Base-by-base conservation (phyloP, 2,797 vertebrate species). In the Enteromius unitaeniatus region DNA sequence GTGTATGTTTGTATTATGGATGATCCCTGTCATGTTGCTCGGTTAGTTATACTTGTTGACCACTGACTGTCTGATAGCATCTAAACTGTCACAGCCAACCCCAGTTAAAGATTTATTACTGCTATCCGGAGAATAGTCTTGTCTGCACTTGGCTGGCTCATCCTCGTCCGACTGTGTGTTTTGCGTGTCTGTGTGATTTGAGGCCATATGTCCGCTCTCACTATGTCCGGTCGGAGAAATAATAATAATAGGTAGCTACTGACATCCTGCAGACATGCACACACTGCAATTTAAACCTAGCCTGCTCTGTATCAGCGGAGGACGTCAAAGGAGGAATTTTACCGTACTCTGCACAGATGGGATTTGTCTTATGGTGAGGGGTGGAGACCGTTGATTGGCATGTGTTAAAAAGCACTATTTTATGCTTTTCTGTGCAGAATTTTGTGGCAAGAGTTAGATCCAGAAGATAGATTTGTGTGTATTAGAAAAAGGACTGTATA, bases 211-310 rank as follows among this genome's bases (percentile, higher is more conserved):
- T 88, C 87, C 80, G 80, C 79, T 34, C 67, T 74, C 75, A 10
- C n/a, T 84, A 37, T 83, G 64, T 75, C 77, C 73, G 68, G 82
- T 68, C 15, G 51, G 73, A 81, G 58, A 78, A 76, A 53, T 65
- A 47, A 67, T 85, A 78, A 78, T 88, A 86, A 88, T 81, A 88
- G 85, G 81, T 85, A 75, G 72, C 49, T 83, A 7, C 77, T 85
- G 85, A 88, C 85, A 86, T 86, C 72, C 62, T 85, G 74, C 81
- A 77, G 72, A 83, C 85, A 58, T 83, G 69, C 81, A 73, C 77
- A 83, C 87, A 65, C 85, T 86, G 78, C 85, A 88, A 88, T 88
- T 88, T 85, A 47, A 69, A 58, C 14, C 42, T 51, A 21, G n/a
- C 75, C 85, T 86, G 85, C 77, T 81, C 82, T 83, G 81, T 62